Percentiles rank a stretch among this genome's conserved stretches.
phyloP scores from a whole-genome alignment of 2,888 invertebrate genomes.

The Drosophila siamana region DNA sequence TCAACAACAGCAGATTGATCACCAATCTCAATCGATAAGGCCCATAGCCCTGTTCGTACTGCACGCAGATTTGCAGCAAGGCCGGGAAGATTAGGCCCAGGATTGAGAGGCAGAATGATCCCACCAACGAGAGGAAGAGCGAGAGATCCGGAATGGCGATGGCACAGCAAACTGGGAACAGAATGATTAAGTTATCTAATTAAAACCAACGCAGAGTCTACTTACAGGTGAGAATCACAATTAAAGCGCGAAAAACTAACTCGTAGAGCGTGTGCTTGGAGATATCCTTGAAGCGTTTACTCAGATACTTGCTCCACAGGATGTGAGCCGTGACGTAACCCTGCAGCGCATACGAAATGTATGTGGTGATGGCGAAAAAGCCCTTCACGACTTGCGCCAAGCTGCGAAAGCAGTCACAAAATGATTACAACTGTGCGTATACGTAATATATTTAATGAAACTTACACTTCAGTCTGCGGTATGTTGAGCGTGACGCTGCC shows the following conservation, averaged over 20 bases:
- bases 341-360: constrained; percentile 98
- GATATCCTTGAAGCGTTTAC: constrained; percentile 88
- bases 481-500: constrained; percentile 96
- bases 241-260: constrained; percentile 89
- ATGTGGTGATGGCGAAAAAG: constrained; percentile 94
- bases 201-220: background rate
- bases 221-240: constrained; percentile 90
- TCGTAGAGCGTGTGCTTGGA: constrained; percentile 89
- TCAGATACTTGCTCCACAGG: constrained; percentile 89
- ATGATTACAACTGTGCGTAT: background rate
- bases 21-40: constrained; percentile 89
- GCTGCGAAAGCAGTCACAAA: constrained; percentile 74
- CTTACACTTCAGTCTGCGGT: constrained; percentile 90
- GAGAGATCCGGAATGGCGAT: constrained; percentile 95
- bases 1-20: constrained; percentile 90
- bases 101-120: constrained; percentile 95
- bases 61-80: constrained; percentile 92
- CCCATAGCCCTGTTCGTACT: constrained; percentile 89
- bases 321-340: constrained; percentile 99
- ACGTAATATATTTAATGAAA: background rate
- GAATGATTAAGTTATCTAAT: background rate
- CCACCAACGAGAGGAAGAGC: constrained; percentile 96
- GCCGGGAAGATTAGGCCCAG: constrained; percentile 97
- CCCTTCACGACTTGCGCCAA: constrained; percentile 92
- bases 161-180: constrained; percentile 87